Evolutionary conservation across 2,888 invertebrate genomes (phyloP).

Genomic region (Eupelmus urozonus): DNA sequence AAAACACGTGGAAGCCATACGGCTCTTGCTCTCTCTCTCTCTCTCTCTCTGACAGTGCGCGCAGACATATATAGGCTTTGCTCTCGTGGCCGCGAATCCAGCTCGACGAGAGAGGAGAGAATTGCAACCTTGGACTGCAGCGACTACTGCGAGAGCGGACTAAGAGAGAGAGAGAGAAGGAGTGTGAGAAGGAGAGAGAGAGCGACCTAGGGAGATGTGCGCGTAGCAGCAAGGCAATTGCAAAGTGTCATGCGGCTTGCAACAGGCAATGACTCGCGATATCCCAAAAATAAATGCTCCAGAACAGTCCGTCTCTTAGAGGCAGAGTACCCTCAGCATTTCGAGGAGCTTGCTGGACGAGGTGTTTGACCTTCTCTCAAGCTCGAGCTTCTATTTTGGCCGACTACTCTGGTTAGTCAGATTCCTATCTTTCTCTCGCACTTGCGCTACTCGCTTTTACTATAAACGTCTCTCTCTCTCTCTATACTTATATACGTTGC

Average conservation of each 20-base stretch:
- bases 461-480: too few relatives aligned
- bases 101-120: too few relatives aligned
- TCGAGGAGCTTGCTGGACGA: constrained; percentile 14
- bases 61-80: too few relatives aligned
- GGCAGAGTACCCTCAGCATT: constrained; percentile 21
- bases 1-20: constrained; percentile 15
- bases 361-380: constrained; percentile 47
- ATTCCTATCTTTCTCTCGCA: too few relatives aligned
- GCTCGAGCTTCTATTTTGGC: constrained; percentile 50
- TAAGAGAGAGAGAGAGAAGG: too few relatives aligned
- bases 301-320: constrained; percentile 58
- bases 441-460: too few relatives aligned
- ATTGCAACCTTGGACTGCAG: too few relatives aligned
- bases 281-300: constrained; percentile 65
- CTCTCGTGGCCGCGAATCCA: too few relatives aligned
- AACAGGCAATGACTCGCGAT: constrained; percentile 68
- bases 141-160: too few relatives aligned
- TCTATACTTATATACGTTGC: too few relatives aligned
- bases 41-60: too few relatives aligned
- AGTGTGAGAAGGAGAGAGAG: too few relatives aligned
- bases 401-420: constrained; percentile 35
- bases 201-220: constrained; percentile 13
- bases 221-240: constrained; percentile 60
- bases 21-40: not conserved
- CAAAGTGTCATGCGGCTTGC: constrained; percentile 70